These are phyloP conservation scores for Bradypodion pumilum DNA, from an alignment of 2,797 vertebrate species.

Conservation along the genomic window DNA sequence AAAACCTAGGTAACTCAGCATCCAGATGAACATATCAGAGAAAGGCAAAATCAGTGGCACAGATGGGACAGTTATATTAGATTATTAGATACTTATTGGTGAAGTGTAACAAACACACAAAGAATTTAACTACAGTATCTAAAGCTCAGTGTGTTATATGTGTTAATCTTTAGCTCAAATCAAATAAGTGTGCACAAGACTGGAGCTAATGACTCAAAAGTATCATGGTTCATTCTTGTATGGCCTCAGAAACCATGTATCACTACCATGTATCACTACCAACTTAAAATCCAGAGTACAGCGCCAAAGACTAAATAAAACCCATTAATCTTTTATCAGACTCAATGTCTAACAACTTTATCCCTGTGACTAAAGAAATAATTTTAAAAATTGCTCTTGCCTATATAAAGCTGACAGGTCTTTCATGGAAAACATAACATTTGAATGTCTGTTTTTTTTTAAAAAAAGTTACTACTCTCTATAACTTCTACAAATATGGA, in stretches of 20 bases:
- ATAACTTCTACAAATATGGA: no score
- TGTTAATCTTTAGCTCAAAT: neutral
- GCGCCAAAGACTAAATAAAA: neutral
- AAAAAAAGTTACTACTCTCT: no score
- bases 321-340: neutral
- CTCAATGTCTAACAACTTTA: neutral
- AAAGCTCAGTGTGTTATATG: no score
- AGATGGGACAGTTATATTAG: neutral
- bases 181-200: neutral
- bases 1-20: neutral
- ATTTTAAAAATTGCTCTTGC: neutral
- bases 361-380: neutral
- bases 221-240: neutral
- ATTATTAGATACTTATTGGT: no score
- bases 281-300: neutral
- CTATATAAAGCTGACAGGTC: neutral
- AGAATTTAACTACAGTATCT: no score
- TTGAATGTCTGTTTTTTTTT: neutral
- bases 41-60: neutral
- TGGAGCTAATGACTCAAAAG: neutral
- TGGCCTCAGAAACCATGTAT: neutral
- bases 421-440: neutral
- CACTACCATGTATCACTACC: neutral
- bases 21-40: neutral
- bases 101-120: no score